Evolutionary conservation across 2,888 invertebrate genomes (phyloP), one percentile per base, ranked within the genome.

Genomic region (Cepaea hortensis): DNA sequence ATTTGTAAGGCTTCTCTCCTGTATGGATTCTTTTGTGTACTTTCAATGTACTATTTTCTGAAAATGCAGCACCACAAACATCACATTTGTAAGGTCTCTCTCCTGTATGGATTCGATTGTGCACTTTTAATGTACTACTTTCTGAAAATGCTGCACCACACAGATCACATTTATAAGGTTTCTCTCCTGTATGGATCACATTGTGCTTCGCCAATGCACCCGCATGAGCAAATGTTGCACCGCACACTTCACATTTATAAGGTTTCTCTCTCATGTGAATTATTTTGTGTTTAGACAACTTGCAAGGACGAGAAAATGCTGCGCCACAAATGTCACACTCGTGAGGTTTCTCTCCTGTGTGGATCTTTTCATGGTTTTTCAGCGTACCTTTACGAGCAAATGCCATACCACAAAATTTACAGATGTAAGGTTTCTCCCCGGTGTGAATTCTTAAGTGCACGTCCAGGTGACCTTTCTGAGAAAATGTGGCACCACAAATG

Each of bases 341-440:
- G 20, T 75, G 75, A 3, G 84, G 84, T 23, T 23, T 73, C 55
- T 84, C 84, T 62, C 84, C 84, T 18, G 84, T 84, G 61, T 84
- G 84, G 3, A 48, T 48, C n/a, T 62, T 73, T 15, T 9, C 62
- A 72, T 84, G 84, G 3, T n/a, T 35, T 20, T 35, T 9, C n/a
- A 75, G 61, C 35, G 61, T 15, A 35, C 35, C 23, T 11, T 55
- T 61, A 4, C 46, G 75, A 75, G 62, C 15, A 55, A 75, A 84
- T 3, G 75, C 62, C 15, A 18, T 23, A 13, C 84, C 73, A 65
- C 84, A 84, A 9, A 62, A 13, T 13, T 72, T 75, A 75, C 84
- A 84, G 6, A 62, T 76, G 48, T 35, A 84, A 9, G 84, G 84
- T 46, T 84, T 84, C 35, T 76, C 35, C 50, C 61, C 35, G 0